These are phyloP conservation scores for Podargus strigoides DNA, from an alignment of 2,797 vertebrate species.

Conservation along the genomic window DNA sequence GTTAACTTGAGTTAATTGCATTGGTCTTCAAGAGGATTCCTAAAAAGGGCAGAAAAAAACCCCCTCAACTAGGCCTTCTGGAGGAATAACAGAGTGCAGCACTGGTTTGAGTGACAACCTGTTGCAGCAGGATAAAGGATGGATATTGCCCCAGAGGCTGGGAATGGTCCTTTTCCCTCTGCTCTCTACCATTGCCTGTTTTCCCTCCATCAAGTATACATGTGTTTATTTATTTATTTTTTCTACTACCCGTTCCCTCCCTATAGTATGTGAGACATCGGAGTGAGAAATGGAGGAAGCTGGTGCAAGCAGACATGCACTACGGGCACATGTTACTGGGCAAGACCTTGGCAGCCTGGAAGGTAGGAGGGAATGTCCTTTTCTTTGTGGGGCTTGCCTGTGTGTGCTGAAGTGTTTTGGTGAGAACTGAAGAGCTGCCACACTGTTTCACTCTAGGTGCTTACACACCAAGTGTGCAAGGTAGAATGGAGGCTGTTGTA, in stretches of 20 bases:
- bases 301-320: slow-evolving; percentile 65
- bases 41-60: neutral
- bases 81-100: neutral
- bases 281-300: slow-evolving; percentile 65
- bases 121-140: neutral
- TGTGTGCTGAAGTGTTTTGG: neutral
- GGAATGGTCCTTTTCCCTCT: neutral
- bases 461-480: too few relatives aligned
- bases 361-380: slow-evolving; percentile 67
- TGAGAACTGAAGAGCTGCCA: neutral
- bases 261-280: slow-evolving; percentile 74
- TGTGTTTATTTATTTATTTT: neutral
- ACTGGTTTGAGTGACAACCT: neutral
- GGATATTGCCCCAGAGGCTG: neutral
- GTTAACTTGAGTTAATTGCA: neutral
- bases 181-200: neutral
- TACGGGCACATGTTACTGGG: slow-evolving; percentile 65
- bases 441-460: neutral
- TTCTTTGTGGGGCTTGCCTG: neutral
- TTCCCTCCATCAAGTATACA: accelerated
- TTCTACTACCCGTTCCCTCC: neutral
- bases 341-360: slow-evolving; percentile 75
- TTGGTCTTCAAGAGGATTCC: neutral
- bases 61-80: neutral
- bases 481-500: neutral